A percentile compares a stretch with the other conserved stretches of the same genome.
Conservation (phyloP, 2,797 vertebrate genomes). For the Paedocypris micromegethes region DNA sequence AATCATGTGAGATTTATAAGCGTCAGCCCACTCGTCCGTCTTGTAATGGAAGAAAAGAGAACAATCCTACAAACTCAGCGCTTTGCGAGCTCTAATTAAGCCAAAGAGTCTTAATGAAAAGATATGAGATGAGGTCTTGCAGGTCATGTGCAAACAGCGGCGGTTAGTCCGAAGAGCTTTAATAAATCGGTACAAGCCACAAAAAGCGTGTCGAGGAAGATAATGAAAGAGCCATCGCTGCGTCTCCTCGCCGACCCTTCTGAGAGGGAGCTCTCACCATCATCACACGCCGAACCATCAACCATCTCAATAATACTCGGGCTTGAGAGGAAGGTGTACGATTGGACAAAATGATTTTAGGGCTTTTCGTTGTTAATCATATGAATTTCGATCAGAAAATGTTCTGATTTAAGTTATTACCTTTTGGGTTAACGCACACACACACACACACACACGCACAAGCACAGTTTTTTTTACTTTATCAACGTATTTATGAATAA, state of each 20-base stretch:
- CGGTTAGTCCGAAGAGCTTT: slow-evolving; percentile 35
- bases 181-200: slow-evolving; percentile 34
- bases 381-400: no score
- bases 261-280: slow-evolving; percentile 9
- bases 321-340: no score
- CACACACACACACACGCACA: no score
- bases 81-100: slow-evolving; percentile 48
- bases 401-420: no score
- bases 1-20: slow-evolving; percentile 33
- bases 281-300: slow-evolving; percentile 20
- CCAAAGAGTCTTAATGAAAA: slow-evolving; percentile 47
- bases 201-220: slow-evolving; percentile 9
- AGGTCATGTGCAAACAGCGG: slow-evolving; percentile 43
- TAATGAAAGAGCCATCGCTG: slow-evolving; percentile 25
- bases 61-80: slow-evolving; percentile 44
- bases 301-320: slow-evolving; percentile 1
- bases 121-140: slow-evolving; percentile 45
- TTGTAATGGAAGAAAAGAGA: slow-evolving; percentile 42
- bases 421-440: no score
- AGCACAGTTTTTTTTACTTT: no score
- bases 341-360: no score
- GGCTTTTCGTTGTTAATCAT: no score
- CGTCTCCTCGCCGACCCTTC: background rate
- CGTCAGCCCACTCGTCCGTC: slow-evolving; percentile 29
- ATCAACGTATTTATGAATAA: no score